Evolutionary conservation across 2,113 vertebrate genomes (phyloP), one percentile per base, ranked within the genome.

Genomic region (Jacana jacana): DNA sequence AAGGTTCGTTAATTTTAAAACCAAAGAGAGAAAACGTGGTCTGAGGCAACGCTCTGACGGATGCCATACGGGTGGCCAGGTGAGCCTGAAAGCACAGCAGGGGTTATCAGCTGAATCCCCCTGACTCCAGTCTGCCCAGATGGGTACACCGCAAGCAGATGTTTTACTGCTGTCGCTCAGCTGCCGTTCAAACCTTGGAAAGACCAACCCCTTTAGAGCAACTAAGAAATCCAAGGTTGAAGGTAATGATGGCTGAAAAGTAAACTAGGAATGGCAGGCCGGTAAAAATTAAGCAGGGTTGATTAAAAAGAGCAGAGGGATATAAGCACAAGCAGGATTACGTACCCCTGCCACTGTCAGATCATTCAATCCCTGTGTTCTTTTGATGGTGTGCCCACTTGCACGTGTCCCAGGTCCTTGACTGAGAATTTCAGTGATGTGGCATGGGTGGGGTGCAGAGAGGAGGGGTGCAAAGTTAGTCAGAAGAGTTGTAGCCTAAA

Each of bases 201-300:
- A 87, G 3, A 20, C 25, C 33, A 15, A 33, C 75, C 94, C 83
- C 72, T 89, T 89, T 23, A 51, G 27, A 7, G 55, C 12, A 55
- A 46, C 33, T 42, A 68, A 70, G 88, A 66, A 79, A 91, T 3
- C 61, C 90, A 82, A 93, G 91, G 77, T 78, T 79, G 83, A 44
- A 88, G 31, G 76, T 49, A 94, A 78, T 44, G 77, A 77, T 86
- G 66, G 54, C 85, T 89, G 90, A 86, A 95, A 90, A 90, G 60
- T 5, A 54, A 93, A 49, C 73, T 58, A 23, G 54, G 42, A 73
- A 35, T 2, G 4, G 35, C 60, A 88, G 61, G 51, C 57, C 42
- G 88, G n/a, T 71, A 75, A 57, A 71, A 79, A 87, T 60, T 11
- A 83, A 61, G 63, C 58, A 46, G 57, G 58, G 70, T 24, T 68